These are phyloP conservation scores for Gibbula magus DNA, from an alignment of 2,888 invertebrate genomes.

Conservation along the genomic window DNA sequence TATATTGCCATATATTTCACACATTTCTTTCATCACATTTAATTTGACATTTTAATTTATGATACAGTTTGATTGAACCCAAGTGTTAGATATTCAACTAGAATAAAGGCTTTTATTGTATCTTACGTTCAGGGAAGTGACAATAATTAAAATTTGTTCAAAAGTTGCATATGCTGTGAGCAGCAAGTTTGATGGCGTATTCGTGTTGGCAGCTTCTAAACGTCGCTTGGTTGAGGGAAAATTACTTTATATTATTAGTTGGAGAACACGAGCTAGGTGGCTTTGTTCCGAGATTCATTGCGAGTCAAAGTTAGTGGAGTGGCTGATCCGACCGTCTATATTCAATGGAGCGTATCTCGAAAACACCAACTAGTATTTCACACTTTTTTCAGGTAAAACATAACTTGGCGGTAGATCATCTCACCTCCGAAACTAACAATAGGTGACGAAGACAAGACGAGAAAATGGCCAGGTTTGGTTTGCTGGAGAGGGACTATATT, in stretches of 20 bases:
- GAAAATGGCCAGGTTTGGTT: not conserved
- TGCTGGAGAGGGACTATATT: not conserved
- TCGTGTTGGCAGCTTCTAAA: not conserved
- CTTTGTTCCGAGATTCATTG: constrained; percentile 7
- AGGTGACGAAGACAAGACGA: not conserved
- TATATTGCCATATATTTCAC: not conserved
- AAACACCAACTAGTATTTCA: not conserved
- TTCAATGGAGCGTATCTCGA: constrained; percentile 7
- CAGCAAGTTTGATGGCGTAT: not conserved
- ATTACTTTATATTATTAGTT: constrained; percentile 2
- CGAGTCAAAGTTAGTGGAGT: not conserved
- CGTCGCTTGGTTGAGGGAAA: not conserved
- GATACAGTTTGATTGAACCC: too few relatives aligned
- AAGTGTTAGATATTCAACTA: too few relatives aligned
- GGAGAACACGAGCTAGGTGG: not conserved
- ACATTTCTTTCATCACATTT: not conserved
- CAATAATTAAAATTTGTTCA: too few relatives aligned
- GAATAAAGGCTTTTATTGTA: too few relatives aligned
- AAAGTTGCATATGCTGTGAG: too few relatives aligned
- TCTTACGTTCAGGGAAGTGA: too few relatives aligned
- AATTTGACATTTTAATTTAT: not conserved
- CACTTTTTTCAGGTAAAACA: constrained; percentile 5
- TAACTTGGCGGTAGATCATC: not conserved
- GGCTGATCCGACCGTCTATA: not conserved
- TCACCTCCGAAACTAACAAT: not conserved